phyloP scores from a whole-genome alignment of 2,113 vertebrate species.

The Oreochromis niloticus region DNA sequence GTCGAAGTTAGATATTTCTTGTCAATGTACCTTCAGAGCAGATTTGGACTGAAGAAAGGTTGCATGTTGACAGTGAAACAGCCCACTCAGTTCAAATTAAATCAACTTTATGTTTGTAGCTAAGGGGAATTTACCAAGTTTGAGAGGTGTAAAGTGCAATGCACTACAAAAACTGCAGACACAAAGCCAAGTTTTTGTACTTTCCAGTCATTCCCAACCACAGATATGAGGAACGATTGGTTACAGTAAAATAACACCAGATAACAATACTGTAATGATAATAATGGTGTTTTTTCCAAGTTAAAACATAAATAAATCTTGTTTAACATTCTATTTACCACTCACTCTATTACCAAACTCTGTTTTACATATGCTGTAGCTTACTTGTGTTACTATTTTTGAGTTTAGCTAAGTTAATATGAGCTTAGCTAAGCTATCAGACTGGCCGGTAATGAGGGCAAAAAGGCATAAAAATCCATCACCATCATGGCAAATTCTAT shows the following conservation, averaged over 20 bases:
- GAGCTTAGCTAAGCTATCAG: constrained; percentile 28
- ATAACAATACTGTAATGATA: background rate
- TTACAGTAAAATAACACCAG: background rate
- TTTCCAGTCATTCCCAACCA: background rate
- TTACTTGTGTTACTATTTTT: background rate
- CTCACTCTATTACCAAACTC: background rate
- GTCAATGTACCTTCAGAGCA: background rate
- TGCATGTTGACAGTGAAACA: constrained; percentile 5
- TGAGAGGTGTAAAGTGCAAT: background rate
- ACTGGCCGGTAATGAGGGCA: constrained; percentile 54
- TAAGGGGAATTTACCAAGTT: background rate
- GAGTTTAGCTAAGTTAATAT: constrained; percentile 4
- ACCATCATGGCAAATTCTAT: constrained; percentile 55
- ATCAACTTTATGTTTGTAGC: background rate
- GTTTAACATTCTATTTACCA: background rate
- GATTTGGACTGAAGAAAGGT: background rate
- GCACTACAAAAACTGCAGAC: background rate
- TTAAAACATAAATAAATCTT: background rate
- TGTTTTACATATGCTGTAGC: background rate
- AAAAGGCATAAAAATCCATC: constrained; percentile 66
- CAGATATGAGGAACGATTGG: background rate
- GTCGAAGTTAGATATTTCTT: background rate
- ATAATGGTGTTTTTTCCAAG: background rate
- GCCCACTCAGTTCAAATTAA: constrained; percentile 17
- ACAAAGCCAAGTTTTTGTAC: background rate